Conservation (phyloP, 2,113 vertebrate genomes). For the Vombatus ursinus region DNA sequence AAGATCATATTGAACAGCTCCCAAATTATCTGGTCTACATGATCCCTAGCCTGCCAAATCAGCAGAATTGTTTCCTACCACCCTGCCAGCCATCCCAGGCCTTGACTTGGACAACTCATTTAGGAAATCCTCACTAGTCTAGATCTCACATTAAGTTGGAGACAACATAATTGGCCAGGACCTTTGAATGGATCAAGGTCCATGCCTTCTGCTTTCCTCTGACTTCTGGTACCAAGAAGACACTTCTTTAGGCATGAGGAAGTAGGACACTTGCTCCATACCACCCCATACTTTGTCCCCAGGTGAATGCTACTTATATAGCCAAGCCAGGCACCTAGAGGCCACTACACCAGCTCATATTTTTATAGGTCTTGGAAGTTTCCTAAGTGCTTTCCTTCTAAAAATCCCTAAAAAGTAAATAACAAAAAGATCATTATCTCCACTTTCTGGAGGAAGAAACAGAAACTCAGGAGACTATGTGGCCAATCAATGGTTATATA, state of each 20-base stretch:
- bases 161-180: not conserved
- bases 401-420: not conserved
- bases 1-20: not conserved
- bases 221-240: not conserved
- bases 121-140: not conserved
- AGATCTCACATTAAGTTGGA: not conserved
- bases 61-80: not conserved
- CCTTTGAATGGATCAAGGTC: not conserved
- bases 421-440: not conserved
- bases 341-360: not conserved
- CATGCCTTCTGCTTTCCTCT: not conserved
- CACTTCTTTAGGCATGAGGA: not conserved
- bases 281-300: not conserved
- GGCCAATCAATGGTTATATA: not conserved
- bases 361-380: not conserved
- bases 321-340: not conserved
- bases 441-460: not conserved
- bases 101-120: not conserved
- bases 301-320: not conserved
- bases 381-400: not conserved
- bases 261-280: not conserved
- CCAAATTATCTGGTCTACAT: not conserved
- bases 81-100: not conserved
- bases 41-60: not conserved
- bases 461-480: not conserved